Conservation (phyloP, 2,797 vertebrate genomes). For the Micropoecilia bifurca region DNA sequence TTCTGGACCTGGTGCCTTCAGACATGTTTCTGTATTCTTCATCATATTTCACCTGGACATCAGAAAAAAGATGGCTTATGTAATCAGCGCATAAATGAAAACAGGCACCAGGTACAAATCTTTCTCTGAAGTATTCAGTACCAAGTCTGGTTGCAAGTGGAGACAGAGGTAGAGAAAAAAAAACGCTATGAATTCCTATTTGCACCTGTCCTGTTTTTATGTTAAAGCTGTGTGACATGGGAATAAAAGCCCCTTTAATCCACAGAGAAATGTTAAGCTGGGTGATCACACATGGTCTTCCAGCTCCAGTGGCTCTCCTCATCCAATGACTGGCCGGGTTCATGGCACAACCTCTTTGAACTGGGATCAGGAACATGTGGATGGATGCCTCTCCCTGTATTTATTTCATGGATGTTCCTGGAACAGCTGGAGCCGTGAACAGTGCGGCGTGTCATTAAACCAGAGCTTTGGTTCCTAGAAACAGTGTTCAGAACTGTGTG, state of each 20-base stretch:
- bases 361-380: constrained; percentile 2
- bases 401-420: constrained; percentile 14
- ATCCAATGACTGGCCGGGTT: constrained; percentile 2
- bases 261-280: constrained; percentile 32
- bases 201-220: constrained; percentile 57
- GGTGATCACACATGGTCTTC: constrained; percentile 31
- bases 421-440: constrained; percentile 19
- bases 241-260: constrained; percentile 49
- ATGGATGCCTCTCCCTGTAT: constrained; percentile 6
- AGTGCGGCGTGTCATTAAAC: not conserved
- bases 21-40: constrained; percentile 34
- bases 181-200: constrained; percentile 41
- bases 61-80: constrained; percentile 21
- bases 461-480: constrained; percentile 12
- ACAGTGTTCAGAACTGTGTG: not conserved
- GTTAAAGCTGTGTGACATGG: constrained; percentile 30
- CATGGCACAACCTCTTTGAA: not conserved
- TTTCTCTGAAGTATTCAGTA: constrained; percentile 18
- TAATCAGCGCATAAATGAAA: constrained; percentile 43
- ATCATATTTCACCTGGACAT: constrained; percentile 34
- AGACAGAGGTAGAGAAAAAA: constrained; percentile 42
- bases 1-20: not conserved
- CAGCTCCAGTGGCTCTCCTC: not conserved
- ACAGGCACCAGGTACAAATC: constrained; percentile 37
- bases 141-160: constrained; percentile 30